Base-by-base conservation (phyloP, 2,797 vertebrate species). In the Clarias platycephalus region DNA sequence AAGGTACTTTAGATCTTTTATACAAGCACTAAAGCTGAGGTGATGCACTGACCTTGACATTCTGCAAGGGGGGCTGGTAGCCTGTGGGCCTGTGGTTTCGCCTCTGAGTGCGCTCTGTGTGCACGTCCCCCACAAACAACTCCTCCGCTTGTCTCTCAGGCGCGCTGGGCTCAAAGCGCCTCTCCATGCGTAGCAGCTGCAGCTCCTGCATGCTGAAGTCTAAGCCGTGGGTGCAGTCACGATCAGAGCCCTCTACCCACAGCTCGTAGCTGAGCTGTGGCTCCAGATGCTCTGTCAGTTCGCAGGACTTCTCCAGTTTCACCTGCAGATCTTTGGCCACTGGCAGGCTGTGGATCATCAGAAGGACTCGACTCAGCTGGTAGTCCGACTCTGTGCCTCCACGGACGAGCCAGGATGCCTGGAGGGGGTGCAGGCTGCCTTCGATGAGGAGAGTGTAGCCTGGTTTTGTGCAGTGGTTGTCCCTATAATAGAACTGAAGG, bases 121-220 rank as follows among this genome's bases (percentile, higher is more conserved):
- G 96, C 85, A 97, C 93, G 88, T 96, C 96, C 0, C 96, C 96
- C 0, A 97, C 93, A 91, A 97, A 97, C 0, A 97, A 92, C 90
- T 97, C 96, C 90, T 96, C 95, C 22, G 94, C 94, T 26, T 95
- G 90, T 86, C 94, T 93, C 88, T 95, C 94, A 34, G 95, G 91
- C 90, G 95, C 95, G 87, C 95, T 94, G 83, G 95, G 96, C 74
- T 94, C 91, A 87, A 95, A 93, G 83, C 95, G 96, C 88, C 94
- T 95, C 91, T 97, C 96, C 72, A 97, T 94, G 0, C 96, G 95
- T 86, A 97, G 93, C 62, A 97, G 93, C 85, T 95, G 95, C 68
- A 97, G 94, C 84, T 97, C 96, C 0, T 96, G 96, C 96, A 97
- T 96, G 91, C 95, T 95, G 84, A 97, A 97, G 91, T 94, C 95